Conservation (phyloP, 2,797 vertebrate genomes). For the Pogoniulus pusillus region DNA sequence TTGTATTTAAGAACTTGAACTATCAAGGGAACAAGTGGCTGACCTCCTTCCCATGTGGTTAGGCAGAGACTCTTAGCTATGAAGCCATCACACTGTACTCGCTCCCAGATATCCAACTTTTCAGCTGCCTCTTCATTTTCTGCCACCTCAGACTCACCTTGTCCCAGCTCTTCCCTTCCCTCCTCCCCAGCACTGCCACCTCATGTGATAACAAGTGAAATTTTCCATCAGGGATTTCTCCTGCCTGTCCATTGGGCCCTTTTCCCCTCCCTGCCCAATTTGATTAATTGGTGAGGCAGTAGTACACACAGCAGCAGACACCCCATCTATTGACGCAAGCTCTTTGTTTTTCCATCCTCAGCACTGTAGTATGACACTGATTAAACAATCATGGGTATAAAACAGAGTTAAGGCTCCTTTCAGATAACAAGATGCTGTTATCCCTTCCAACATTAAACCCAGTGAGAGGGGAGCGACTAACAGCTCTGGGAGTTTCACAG, state of each 20-base stretch:
- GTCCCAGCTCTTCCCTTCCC: background rate
- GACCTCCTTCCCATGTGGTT: background rate
- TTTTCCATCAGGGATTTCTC: conserved; percentile 3
- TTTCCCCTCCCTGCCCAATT: background rate
- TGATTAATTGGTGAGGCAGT: background rate
- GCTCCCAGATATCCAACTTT: background rate
- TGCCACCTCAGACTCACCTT: background rate
- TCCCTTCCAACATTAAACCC: background rate
- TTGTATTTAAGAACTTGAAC: background rate
- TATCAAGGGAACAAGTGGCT: background rate
- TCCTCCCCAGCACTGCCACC: background rate
- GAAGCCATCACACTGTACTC: background rate
- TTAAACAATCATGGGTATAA: background rate
- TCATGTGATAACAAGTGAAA: background rate
- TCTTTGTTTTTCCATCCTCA: conserved; percentile 29
- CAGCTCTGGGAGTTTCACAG: background rate
- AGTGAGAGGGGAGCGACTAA: background rate
- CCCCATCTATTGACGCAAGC: background rate
- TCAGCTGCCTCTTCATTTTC: background rate
- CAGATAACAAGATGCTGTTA: background rate
- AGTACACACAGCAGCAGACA: accelerated
- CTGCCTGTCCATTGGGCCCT: background rate
- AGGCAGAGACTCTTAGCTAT: background rate
- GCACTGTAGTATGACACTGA: background rate
- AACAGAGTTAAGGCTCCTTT: background rate